A percentile compares a stretch with the other conserved stretches of the same genome.
These are phyloP conservation scores for Aphis craccivora DNA, from an alignment of 1,140 invertebrate genomes.

Conservation along the genomic window DNA sequence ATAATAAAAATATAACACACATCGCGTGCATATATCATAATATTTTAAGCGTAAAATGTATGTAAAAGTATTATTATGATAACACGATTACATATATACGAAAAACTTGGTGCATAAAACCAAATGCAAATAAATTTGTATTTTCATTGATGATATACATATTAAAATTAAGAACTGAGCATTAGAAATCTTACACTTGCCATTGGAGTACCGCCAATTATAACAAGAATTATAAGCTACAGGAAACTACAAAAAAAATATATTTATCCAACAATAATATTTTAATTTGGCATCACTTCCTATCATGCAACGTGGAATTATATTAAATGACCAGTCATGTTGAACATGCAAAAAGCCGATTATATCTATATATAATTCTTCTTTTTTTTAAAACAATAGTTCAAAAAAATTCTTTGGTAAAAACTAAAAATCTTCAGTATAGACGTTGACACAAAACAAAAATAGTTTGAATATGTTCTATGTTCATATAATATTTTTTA, in stretches of 20 bases:
- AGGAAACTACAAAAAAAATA: background rate
- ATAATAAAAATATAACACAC: background rate
- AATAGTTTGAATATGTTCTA: no score
- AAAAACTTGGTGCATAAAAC: background rate
- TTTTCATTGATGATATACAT: background rate
- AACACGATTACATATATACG: background rate
- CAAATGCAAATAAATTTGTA: background rate
- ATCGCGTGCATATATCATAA: background rate
- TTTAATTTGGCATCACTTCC: constrained; percentile 44
- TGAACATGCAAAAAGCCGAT: background rate
- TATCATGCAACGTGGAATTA: background rate
- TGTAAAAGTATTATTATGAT: background rate
- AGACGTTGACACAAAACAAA: background rate
- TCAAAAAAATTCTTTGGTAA: background rate
- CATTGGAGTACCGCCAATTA: background rate
- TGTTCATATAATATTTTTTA: background rate
- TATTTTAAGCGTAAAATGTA: background rate
- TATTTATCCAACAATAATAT: constrained; percentile 27
- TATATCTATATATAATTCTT: background rate
- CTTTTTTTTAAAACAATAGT: background rate
- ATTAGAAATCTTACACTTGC: background rate
- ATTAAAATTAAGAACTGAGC: background rate
- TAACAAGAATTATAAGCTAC: constrained; percentile 26
- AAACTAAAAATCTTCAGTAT: background rate
- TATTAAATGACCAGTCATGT: background rate